Evolutionary conservation across 2,113 vertebrate genomes (phyloP), one percentile per base, ranked within the genome.

Genomic region (Plestiodon gilberti): DNA sequence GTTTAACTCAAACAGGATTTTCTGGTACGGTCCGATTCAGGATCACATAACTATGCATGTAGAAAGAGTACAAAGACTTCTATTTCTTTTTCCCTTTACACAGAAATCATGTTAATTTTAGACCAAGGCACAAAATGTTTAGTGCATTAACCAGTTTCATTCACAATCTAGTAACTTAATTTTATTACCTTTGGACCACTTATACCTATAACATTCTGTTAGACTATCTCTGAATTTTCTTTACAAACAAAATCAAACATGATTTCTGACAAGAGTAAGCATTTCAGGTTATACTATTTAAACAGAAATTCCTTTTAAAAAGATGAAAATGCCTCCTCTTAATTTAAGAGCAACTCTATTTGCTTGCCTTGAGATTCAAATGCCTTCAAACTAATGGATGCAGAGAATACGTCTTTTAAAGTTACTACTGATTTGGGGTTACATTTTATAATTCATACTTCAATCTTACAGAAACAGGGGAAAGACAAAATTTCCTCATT

Each of bases 71-170:
- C 86, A 86, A 93, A 83, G 93, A 87, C 90, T 94, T 94, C 94
- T 91, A 89, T 92, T 91, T 93, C 95, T 89, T 89, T 92, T 90
- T 91, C 87, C 91, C 91, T 94, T 94, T 92, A 93, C 92, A 96
- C 89, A 96, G 93, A 96, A 93, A 88, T 93, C 90, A 92, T 95
- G 95, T 96, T 96, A 95, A 95, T 94, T 95, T 94, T 92, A 96
- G 95, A 96, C 97, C 97, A 97, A 97, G 97, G 97, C 97, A 97
- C 97, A 93, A 96, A 96, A 97, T 91, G 94, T 96, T 96, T 95
- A 97, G 96, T 96, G 97, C 96, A 95, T 96, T 96, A 96, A 92
- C 95, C 96, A 93, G 95, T 94, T 96, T 95, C 92, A 93, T 96
- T 94, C 89, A 94, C 92, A 91, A 96, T 93, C 93, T 93, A 93